Base-by-base conservation (phyloP, 2,113 vertebrate genomes). In the Leucoraja erinaceus region DNA sequence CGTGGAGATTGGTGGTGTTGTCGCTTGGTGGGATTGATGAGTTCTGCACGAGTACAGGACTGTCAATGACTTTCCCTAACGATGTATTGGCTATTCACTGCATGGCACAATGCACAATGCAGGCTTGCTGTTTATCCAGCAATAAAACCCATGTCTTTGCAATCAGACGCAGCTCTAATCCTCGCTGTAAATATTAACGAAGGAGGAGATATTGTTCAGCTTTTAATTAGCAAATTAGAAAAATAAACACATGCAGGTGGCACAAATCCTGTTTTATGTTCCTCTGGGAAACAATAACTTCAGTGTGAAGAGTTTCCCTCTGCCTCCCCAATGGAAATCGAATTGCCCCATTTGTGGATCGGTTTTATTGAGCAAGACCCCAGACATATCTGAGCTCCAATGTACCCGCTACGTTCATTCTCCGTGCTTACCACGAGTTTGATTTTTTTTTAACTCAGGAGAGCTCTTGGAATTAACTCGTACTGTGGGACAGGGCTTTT, bases 221-320 rank as follows among this genome's bases (percentile, higher is more conserved):
- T 63, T n/a, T 63, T 88, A 59, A 63, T 31, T 63, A n/a, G 25
- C 25, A n/a, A 86, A 86, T 14, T n/a, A 18, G 61, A 63, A 88
- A 47, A 88, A 88, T 63, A 88, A 88, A 88, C 59, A 88, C 83
- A n/a, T 14, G 25, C 22, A 12, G 5, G 83, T 88, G 83, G 59
- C 59, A 63, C 28, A n/a, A 88, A 18, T 63, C 28, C 83, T 3
- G 2, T 31, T 90, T 90, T n/a, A 10, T 38, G 63, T 22, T 90
- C 14, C 33, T 20, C 20, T 70, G 88, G 31, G 66, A 4, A 90
- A 47, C 18, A 66, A 70, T 88, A 88, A 11, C 59, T 63, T n/a
- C 28, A 7, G 8, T 18, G 28, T 63, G 12, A 3, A 38, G 33
- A 14, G n/a, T 33, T 33, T 12, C 12, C 10, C n/a, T 47, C 7